Base-by-base conservation (phyloP, 1,140 invertebrate species). In the Reticulitermes speratus region DNA sequence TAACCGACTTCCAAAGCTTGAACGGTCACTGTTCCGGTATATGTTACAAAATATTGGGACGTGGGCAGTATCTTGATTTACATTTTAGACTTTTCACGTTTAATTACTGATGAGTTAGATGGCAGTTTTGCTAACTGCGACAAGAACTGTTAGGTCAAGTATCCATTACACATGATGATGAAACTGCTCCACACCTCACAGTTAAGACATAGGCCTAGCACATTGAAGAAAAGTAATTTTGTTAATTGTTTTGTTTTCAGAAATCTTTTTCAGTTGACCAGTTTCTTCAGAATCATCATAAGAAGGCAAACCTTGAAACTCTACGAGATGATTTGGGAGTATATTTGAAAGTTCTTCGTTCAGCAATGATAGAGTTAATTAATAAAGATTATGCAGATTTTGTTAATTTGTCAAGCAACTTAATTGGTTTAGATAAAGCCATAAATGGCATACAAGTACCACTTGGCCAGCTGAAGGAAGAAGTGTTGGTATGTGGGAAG, bases 331-430 rank as follows among this genome's bases (percentile, higher is more conserved):
- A 99, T 91, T 92, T 99, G 59, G 96, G 96, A 23, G 91, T 97
- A 44, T 99, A 98, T 90, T 91, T 99, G 52, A 98, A 98, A 92
- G 94, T 97, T 23, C 91, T 99, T 11, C 92, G 97, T 88, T 95
- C 96, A 88, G 96, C 97, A 3, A 97, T 99, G 96, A 97, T 99
- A 87, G 97, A 99, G 91, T 92, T 99, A 0, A 99, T 99, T 86
- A 99, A 99, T 91, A 96, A 98, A 90, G 98, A 99, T 90, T 99
- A 99, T 92, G 96, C 96, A 7, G 98, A 99, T 91, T 99, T 99
- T 93, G 97, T 99, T 14, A 98, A 98, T 92, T 91, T 99, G 69
- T 99, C 98, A 48, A 97, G 97, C 38, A 98, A 98, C 91, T 92
- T 99, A 87, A 97, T 98, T 89, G 97, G 97, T 2, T 92, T 98